phyloP scores from a whole-genome alignment of 2,888 invertebrate species.

The Tetrapedia diversipes region DNA sequence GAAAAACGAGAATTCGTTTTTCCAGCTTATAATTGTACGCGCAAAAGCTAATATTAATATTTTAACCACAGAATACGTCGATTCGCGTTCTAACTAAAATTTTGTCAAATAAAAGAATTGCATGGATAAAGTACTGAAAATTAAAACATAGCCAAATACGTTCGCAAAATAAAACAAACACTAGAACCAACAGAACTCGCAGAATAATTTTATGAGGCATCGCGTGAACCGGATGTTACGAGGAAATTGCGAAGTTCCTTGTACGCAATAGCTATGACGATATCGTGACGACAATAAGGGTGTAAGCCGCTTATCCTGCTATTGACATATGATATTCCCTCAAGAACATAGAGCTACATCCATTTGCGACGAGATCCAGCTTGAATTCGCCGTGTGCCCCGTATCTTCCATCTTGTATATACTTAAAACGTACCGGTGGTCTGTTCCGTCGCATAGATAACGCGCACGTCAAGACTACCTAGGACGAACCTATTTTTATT shows the following conservation, averaged over 20 bases:
- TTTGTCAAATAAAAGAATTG: no score
- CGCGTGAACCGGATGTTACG: slow-evolving; percentile 2
- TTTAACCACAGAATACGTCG: no score
- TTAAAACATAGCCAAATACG: no score
- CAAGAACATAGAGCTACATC: slow-evolving; percentile 66
- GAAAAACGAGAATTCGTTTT: not conserved
- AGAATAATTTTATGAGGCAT: not conserved
- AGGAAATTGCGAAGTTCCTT: slow-evolving; percentile 58
- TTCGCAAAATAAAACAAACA: no score
- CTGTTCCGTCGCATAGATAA: slow-evolving; percentile 21
- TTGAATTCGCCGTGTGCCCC: slow-evolving; percentile 33
- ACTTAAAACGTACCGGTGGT: slow-evolving; percentile 28
- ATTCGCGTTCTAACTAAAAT: no score
- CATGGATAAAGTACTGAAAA: no score
- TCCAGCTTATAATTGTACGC: not conserved
- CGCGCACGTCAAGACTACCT: slow-evolving; percentile 12
- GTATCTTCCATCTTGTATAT: slow-evolving; percentile 51
- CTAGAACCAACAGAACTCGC: no score
- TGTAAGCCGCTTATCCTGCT: slow-evolving; percentile 75
- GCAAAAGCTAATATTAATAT: not conserved
- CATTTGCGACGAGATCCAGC: slow-evolving; percentile 63
- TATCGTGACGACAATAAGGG: slow-evolving; percentile 56
- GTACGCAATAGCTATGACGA: slow-evolving; percentile 38
- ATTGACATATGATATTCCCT: slow-evolving; percentile 77
- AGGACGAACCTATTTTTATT: slow-evolving; percentile 47